Evolutionary conservation across 2,113 vertebrate genomes (phyloP).

Genomic region (Rhinopomastus cyanomelas): DNA sequence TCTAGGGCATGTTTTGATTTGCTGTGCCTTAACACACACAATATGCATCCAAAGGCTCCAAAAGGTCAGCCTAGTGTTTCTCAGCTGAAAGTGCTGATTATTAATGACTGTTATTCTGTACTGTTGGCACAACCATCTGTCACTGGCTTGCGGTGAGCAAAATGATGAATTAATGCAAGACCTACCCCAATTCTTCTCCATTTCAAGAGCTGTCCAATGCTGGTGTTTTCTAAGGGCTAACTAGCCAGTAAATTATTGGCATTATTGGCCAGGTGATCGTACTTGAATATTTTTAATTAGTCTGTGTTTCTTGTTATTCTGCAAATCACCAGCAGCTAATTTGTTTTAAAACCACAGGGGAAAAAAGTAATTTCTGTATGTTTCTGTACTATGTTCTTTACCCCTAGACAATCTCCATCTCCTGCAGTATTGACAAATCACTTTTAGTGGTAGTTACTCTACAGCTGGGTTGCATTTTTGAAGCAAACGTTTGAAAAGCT

Average conservation of each 20-base stretch:
- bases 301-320: slow-evolving; percentile 32
- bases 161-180: slow-evolving; percentile 42
- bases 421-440: slow-evolving; percentile 7
- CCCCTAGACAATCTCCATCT: background rate
- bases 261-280: slow-evolving; percentile 7
- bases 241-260: slow-evolving; percentile 23
- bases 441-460: slow-evolving; percentile 49
- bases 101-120: slow-evolving; percentile 29
- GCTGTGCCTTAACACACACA: background rate
- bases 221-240: background rate
- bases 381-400: slow-evolving; percentile 25
- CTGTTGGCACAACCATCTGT: background rate
- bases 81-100: slow-evolving; percentile 24
- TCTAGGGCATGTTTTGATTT: background rate
- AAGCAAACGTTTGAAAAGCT: background rate
- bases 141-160: background rate
- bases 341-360: slow-evolving; percentile 35
- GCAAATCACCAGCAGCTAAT: slow-evolving; percentile 35
- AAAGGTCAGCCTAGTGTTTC: background rate
- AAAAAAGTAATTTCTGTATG: background rate
- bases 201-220: background rate
- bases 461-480: background rate
- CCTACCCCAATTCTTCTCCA: background rate
- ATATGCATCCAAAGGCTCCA: background rate
- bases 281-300: slow-evolving; percentile 56